Conservation (phyloP, 2,797 vertebrate genomes). For the Artibeus jamaicensis region DNA sequence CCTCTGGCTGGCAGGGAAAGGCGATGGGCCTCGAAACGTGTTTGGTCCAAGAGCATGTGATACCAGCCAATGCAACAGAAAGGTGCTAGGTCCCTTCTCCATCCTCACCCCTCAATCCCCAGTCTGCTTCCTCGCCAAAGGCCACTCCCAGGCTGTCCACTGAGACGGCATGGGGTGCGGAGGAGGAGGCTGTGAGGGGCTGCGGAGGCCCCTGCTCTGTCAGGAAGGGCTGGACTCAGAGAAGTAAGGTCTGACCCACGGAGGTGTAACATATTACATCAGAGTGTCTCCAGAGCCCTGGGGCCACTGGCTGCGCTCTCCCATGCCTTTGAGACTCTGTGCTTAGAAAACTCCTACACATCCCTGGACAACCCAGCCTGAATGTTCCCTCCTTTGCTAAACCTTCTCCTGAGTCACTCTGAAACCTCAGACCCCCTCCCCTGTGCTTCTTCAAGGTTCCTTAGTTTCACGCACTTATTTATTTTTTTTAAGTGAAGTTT, state of each 20-base stretch:
- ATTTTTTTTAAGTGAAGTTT: neutral
- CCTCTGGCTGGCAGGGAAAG: neutral
- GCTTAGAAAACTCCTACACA: neutral
- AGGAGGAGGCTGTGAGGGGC: fast-evolving
- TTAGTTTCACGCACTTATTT: neutral
- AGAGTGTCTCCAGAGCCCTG: neutral
- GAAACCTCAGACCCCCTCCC: neutral
- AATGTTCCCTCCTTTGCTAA: neutral
- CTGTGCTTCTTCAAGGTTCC: neutral
- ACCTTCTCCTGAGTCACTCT: too few species aligned
- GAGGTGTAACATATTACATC: fast-evolving
- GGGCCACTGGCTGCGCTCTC: neutral
- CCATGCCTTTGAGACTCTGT: neutral
- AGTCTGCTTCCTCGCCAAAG: neutral
- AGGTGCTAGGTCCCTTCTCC: neutral
- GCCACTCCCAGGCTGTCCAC: neutral
- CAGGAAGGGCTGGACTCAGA: neutral
- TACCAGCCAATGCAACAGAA: neutral
- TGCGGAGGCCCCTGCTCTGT: fast-evolving
- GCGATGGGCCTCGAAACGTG: neutral
- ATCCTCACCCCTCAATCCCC: neutral
- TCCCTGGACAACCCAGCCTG: neutral
- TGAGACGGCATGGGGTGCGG: neutral
- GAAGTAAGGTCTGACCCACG: too few species aligned
- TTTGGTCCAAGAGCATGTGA: fast-evolving